phyloP scores from a whole-genome alignment of 2,797 vertebrate species.

The Thamnophis elegans region DNA sequence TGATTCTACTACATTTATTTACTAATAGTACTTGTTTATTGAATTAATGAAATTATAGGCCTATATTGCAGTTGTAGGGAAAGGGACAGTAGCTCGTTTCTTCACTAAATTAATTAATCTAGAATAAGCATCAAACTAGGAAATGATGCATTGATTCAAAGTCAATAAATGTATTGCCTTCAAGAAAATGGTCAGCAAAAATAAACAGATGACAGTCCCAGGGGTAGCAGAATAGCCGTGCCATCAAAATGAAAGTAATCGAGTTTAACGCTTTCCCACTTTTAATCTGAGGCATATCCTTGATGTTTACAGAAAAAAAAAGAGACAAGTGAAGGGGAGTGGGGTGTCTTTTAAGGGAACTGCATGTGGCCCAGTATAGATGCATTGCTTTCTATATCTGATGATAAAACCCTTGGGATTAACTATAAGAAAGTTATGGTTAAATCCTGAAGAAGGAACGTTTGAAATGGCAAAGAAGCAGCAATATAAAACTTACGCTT shows the following conservation, averaged over 20 bases:
- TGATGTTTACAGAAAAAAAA: neutral
- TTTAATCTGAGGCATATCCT: neutral
- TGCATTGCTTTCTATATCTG: neutral
- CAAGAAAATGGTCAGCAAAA: constrained; percentile 11
- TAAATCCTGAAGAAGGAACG: neutral
- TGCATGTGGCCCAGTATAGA: neutral
- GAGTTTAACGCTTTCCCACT: neutral
- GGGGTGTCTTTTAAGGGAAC: neutral
- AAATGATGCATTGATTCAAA: neutral
- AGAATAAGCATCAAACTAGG: neutral
- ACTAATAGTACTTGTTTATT: neutral
- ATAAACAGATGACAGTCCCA: neutral
- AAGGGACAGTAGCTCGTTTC: fast-evolving
- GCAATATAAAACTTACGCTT: neutral
- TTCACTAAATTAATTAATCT: neutral
- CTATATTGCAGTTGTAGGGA: neutral
- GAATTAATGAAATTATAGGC: neutral
- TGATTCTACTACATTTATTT: neutral
- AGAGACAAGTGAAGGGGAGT: neutral
- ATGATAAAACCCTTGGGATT: neutral
- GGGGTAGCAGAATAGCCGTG: neutral
- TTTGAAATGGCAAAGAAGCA: neutral
- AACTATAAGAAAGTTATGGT: neutral
- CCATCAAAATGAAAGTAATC: neutral
- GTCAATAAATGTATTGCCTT: neutral